A percentile compares a stretch with the other conserved stretches of the same genome.
Evolutionary conservation across 2,113 vertebrate genomes (phyloP).

Genomic region (Calidris pygmaea): DNA sequence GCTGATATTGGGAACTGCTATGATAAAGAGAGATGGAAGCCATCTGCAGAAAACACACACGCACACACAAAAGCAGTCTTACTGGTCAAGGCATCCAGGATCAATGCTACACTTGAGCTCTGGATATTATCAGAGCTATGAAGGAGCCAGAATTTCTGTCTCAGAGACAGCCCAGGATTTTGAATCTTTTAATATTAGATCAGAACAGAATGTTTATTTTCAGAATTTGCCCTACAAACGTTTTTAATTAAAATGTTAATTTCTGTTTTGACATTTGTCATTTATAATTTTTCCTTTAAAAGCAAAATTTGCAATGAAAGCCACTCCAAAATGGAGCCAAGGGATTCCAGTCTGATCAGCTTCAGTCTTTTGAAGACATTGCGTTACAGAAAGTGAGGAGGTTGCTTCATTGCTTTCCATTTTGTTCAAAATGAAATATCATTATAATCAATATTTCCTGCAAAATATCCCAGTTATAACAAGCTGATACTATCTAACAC

Average conservation of each 20-base stretch:
- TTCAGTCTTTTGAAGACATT: neutral
- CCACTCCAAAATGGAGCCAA: neutral
- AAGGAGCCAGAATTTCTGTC: slow-evolving; percentile 12
- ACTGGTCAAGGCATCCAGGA: slow-evolving; percentile 1
- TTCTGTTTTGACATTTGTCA: neutral
- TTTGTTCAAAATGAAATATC: slow-evolving; percentile 5
- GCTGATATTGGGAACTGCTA: slow-evolving; percentile 17
- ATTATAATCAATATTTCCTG: slow-evolving; percentile 23
- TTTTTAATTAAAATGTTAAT: slow-evolving; percentile 29
- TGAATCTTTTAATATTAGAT: slow-evolving; percentile 17
- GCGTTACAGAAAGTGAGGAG: neutral
- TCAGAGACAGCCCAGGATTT: neutral
- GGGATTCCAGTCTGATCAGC: neutral
- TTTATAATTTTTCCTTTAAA: neutral
- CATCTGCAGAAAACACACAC: slow-evolving; percentile 26
- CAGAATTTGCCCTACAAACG: neutral
- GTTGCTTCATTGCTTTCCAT: neutral
- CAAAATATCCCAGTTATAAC: neutral
- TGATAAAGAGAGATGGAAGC: slow-evolving; percentile 34
- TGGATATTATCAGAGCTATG: slow-evolving; percentile 34
- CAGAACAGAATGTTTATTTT: neutral
- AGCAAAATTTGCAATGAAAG: neutral
- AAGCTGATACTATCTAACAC: neutral
- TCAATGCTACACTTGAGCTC: slow-evolving; percentile 15
- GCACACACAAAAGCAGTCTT: neutral